Conservation (phyloP, 2,797 vertebrate genomes). For the Coendou prehensilis region DNA sequence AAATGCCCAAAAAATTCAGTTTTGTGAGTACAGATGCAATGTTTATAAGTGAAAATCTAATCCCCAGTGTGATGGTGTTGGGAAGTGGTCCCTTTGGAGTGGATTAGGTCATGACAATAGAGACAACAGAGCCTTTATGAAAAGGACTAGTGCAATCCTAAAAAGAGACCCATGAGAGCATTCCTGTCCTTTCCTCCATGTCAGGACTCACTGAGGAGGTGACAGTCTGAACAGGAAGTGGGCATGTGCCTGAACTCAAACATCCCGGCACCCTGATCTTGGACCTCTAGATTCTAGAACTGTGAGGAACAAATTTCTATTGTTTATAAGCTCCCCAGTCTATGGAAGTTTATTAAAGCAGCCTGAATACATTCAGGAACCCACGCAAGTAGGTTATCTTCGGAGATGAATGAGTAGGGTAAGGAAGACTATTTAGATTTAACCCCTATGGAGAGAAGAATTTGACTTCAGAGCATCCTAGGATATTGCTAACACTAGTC, state of each 20-base stretch:
- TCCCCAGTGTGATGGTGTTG: too few species aligned
- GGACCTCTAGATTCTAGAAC: background rate
- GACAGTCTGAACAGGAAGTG: background rate
- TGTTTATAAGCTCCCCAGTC: background rate
- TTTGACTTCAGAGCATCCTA: background rate
- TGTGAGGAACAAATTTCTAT: background rate
- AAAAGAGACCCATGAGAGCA: too few species aligned
- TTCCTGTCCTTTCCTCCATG: background rate
- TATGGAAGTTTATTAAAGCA: background rate
- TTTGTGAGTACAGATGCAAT: background rate
- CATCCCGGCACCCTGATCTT: background rate
- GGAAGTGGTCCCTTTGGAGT: too few species aligned
- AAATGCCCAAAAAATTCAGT: background rate
- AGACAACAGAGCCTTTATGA: background rate
- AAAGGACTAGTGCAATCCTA: background rate
- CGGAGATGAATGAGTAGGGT: background rate
- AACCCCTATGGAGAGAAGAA: background rate
- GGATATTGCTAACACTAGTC: background rate
- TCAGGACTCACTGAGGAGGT: background rate
- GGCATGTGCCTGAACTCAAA: too few species aligned
- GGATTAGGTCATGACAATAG: background rate
- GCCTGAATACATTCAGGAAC: background rate
- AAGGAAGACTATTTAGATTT: background rate
- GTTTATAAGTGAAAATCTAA: background rate
- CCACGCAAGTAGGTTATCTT: background rate